These are phyloP conservation scores for Scartelaos histophorus DNA, from an alignment of 2,113 vertebrate genomes.

Conservation along the genomic window DNA sequence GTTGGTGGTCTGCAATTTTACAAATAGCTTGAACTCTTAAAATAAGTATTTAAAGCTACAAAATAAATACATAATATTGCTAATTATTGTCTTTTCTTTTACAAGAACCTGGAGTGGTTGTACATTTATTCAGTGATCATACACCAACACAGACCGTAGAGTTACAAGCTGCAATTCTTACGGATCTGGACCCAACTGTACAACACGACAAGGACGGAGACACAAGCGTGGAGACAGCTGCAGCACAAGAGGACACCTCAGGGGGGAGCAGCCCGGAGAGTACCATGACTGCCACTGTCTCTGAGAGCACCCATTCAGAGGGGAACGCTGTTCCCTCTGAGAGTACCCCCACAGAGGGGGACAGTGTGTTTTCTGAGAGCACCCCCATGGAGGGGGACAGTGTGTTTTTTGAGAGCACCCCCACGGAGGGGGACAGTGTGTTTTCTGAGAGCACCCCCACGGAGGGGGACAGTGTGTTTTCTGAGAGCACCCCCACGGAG, in stretches of 20 bases:
- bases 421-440: not conserved
- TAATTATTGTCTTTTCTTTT: constrained; percentile 19
- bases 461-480: not conserved
- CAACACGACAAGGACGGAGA: constrained; percentile 37
- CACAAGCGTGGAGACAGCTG: constrained; percentile 7
- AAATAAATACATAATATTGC: not conserved
- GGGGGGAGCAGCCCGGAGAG: constrained; percentile 14
- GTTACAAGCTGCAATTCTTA: not conserved
- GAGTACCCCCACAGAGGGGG: too few species aligned
- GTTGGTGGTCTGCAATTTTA: too few species aligned
- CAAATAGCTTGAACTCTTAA: not conserved
- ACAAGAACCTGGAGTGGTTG: constrained; percentile 27
- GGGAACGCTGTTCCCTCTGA: not conserved
- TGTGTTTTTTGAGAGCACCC: not conserved
- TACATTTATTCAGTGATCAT: constrained; percentile 1
- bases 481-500: not conserved
- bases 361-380: not conserved
- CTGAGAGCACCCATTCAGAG: not conserved
- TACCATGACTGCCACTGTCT: too few species aligned
- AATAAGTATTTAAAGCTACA: not conserved
- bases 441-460: not conserved
- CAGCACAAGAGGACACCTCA: constrained; percentile 13
- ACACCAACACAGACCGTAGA: constrained; percentile 1
- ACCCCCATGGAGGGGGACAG: not conserved
- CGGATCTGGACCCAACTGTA: constrained; percentile 20